Evolutionary conservation across 2,888 invertebrate species (phyloP), one percentile per base, ranked within the genome.

Genomic region (Oscheius sp.): DNA sequence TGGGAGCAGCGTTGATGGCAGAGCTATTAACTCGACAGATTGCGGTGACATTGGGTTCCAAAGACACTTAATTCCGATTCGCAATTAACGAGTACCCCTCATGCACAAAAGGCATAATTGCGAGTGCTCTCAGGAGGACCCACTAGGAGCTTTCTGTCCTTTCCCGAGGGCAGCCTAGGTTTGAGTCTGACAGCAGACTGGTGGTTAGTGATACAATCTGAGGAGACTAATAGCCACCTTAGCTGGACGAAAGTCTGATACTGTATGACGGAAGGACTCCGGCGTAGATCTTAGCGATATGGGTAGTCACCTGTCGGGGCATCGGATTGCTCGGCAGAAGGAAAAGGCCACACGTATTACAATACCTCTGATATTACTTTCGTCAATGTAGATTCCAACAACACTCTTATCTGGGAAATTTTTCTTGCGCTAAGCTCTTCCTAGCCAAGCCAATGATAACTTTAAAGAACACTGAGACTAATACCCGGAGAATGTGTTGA

Each of bases 21-120:
- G 22, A 28, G 62, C 47, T 33, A 62, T 62, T 62, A 62, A 62
- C 32, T 62, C 62, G 62, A 62, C 62, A 62, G 62, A 62, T 62
- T 62, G 62, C 47, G 49, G 41, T 49, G 62, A 33, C 62, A 62
- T 62, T 12, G 49, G 62, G 59, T 20, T n/a, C 30, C 49, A 20
- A 47, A 45, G 62, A 47, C 62, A 62, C 62, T 62, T 62, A 62
- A 62, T 62, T 62, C 62, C 62, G 33, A 62, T 22, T 62, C 49
- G 62, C 64, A 64, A 64, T 64, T 64, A 64, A 64, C 64, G 64
- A 64, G 51, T 44, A n/a, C 28, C 41, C 38, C 51, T 64, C 49
- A 44, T 41, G 51, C 59, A 64, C 64, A 64, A 64, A 64, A 64
- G 64, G 17, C 50, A 51, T 64, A 64, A 64, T 64, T 64, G 64